These are phyloP conservation scores for Xiphydria camelus DNA, from an alignment of 2,888 invertebrate species.

Conservation along the genomic window DNA sequence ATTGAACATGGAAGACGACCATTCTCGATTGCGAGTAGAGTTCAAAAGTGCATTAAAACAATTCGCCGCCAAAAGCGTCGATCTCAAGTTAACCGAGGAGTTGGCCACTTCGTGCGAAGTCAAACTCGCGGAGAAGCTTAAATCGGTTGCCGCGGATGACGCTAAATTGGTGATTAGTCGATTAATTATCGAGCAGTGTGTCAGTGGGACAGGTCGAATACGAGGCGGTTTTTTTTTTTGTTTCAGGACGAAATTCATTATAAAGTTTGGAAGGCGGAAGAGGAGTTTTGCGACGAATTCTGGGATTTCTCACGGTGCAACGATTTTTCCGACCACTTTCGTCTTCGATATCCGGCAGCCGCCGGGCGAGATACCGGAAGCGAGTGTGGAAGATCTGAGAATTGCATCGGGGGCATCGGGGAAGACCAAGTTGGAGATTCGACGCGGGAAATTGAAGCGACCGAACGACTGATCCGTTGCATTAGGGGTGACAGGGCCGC, in stretches of 20 bases:
- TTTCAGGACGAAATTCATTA: conserved; percentile 31
- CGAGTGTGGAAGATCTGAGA: not conserved
- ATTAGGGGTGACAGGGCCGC: not conserved
- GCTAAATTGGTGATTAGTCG: conserved; percentile 28
- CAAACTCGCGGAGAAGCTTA: conserved; percentile 19
- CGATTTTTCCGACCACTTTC: conserved; percentile 24
- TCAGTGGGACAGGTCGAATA: not conserved
- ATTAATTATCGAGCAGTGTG: conserved; percentile 7
- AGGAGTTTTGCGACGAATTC: conserved; percentile 27
- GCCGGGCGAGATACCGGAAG: not conserved
- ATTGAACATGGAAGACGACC: too few species aligned
- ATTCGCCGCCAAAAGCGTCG: conserved; percentile 19
- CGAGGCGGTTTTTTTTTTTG: conserved; percentile 4
- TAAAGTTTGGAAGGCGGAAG: conserved; percentile 26
- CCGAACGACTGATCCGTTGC: not conserved
- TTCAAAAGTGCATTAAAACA: not conserved
- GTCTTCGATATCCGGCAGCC: not conserved
- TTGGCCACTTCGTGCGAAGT: conserved; percentile 9
- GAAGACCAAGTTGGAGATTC: not conserved
- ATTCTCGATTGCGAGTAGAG: not conserved
- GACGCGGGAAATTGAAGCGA: not conserved
- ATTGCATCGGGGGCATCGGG: too few species aligned
- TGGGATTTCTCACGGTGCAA: conserved; percentile 35
- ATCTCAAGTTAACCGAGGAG: conserved; percentile 23
- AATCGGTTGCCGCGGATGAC: conserved; percentile 22